A percentile compares a stretch with the other conserved stretches of the same genome.
Evolutionary conservation across 2,797 vertebrate genomes (phyloP).

Genomic region (Alectoris magna): DNA sequence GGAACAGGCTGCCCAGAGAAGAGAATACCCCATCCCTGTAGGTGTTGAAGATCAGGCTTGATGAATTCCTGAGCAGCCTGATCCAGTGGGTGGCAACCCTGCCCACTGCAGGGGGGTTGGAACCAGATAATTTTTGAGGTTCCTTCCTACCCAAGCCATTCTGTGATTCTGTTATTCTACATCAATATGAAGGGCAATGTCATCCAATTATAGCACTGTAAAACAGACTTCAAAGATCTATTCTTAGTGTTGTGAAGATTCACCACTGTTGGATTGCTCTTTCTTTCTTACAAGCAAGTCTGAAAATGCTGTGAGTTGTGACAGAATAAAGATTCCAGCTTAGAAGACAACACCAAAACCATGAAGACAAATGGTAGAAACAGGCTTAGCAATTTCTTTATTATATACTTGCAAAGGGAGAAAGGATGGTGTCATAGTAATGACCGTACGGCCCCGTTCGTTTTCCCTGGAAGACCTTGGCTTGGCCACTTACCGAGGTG

Average conservation of each 20-base stretch:
- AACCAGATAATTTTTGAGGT: too few species aligned
- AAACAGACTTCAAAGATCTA: not conserved
- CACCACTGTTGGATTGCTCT: rapidly evolving
- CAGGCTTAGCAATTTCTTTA: not conserved
- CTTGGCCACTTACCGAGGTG: too few species aligned
- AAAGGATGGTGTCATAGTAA: not conserved
- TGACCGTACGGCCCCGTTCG: too few species aligned
- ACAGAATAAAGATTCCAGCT: not conserved
- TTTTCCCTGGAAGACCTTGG: too few species aligned
- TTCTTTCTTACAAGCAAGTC: not conserved
- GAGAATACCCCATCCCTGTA: too few species aligned
- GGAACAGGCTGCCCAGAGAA: too few species aligned
- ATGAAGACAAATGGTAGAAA: not conserved
- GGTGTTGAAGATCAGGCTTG: too few species aligned
- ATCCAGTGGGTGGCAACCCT: too few species aligned
- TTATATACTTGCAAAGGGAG: not conserved
- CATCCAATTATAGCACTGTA: not conserved
- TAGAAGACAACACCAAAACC: not conserved
- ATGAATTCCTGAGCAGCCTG: too few species aligned
- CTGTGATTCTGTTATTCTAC: not conserved
- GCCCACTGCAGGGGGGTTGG: too few species aligned
- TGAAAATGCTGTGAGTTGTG: not conserved
- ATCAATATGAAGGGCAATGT: not conserved
- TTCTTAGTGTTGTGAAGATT: not conserved
- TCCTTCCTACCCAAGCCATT: too few species aligned